Evolutionary conservation across 2,113 vertebrate genomes (phyloP), one percentile per base, ranked within the genome.

Genomic region (Hydrochoerus hydrochaeris): DNA sequence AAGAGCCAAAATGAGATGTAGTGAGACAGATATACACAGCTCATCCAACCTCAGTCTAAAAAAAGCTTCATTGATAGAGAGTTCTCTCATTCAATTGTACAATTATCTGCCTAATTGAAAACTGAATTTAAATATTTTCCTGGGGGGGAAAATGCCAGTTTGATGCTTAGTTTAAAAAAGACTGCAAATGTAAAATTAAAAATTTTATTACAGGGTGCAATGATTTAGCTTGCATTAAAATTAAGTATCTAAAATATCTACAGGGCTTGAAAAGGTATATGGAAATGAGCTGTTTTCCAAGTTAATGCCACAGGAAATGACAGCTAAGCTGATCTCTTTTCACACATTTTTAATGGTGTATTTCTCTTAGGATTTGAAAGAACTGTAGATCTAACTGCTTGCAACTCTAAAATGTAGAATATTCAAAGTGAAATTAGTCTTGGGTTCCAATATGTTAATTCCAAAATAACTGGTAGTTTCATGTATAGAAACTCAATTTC

Each of bases 81-180:
- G 63, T 78, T 85, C 3, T 17, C 26, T 91, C 75, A 60, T 65
- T 86, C 95, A 95, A 77, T 38, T 52, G 71, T 0, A 0, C 65
- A 97, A 87, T 94, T 98, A 98, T 94, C 86, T 97, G 57, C 77
- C 78, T 94, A 97, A 97, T 75, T 96, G 71, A 97, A 98, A 98
- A 96, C 30, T 75, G 3, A 63, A 91, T 96, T 94, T 97, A 93
- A 97, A 95, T 97, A 95, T 98, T 97, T 98, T 97, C 85, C 26
- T 85, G 5, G 38, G 52, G 32, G 84, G 60, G 2, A 52, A 13
- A 65, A 80, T 6, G 7, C 1, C 62, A 97, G 35, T 83, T 97
- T 96, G 67, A 58, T 97, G 83, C 24, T 96, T 93, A 71, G 96
- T 97, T 91, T 81, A 83, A 95, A 97, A 57, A 93, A 95, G 82